Percentiles rank a stretch among this genome's conserved stretches.
phyloP scores from a whole-genome alignment of 2,888 invertebrate species.

The Caenorhabditis sp. region DNA sequence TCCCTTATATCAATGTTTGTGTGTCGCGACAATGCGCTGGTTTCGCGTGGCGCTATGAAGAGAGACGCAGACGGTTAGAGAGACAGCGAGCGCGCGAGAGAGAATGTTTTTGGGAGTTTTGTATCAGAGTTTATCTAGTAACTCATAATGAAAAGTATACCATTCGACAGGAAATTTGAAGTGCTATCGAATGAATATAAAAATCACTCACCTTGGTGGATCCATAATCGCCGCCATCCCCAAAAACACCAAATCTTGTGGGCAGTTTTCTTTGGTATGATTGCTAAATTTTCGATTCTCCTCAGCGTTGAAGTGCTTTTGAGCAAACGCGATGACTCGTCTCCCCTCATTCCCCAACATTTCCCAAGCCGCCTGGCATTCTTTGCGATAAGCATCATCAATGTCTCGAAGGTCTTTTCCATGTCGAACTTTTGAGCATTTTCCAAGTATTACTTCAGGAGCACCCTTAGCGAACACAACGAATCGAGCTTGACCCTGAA shows the following conservation, averaged over 20 bases:
- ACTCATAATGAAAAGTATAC: too few species aligned
- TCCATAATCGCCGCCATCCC: slow-evolving; percentile 70
- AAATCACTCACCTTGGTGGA: slow-evolving; percentile 65
- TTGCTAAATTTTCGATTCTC: slow-evolving; percentile 47
- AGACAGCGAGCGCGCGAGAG: too few species aligned
- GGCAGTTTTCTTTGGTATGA: slow-evolving; percentile 38
- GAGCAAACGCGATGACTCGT: slow-evolving; percentile 68
- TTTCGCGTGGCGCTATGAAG: background rate
- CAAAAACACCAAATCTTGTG: slow-evolving; percentile 63
- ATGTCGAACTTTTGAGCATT: slow-evolving; percentile 53
- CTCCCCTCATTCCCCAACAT: slow-evolving; percentile 66
- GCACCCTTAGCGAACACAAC: slow-evolving; percentile 70
- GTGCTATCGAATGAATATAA: too few species aligned
- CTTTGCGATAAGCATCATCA: slow-evolving; percentile 55
- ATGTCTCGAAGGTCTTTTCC: slow-evolving; percentile 57
- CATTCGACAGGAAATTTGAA: too few species aligned
- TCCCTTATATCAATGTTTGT: background rate
- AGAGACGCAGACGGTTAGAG: too few species aligned
- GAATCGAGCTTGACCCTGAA: slow-evolving; percentile 50
- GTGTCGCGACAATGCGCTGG: background rate
- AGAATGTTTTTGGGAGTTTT: too few species aligned
- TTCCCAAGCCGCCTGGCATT: slow-evolving; percentile 68
- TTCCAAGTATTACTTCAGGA: slow-evolving; percentile 64
- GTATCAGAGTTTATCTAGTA: too few species aligned
- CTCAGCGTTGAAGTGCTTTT: slow-evolving; percentile 60